Percentiles rank a stretch among this genome's conserved stretches.
These are phyloP conservation scores for Cybosia mesomella DNA, from an alignment of 2,888 invertebrate species.

Conservation along the genomic window DNA sequence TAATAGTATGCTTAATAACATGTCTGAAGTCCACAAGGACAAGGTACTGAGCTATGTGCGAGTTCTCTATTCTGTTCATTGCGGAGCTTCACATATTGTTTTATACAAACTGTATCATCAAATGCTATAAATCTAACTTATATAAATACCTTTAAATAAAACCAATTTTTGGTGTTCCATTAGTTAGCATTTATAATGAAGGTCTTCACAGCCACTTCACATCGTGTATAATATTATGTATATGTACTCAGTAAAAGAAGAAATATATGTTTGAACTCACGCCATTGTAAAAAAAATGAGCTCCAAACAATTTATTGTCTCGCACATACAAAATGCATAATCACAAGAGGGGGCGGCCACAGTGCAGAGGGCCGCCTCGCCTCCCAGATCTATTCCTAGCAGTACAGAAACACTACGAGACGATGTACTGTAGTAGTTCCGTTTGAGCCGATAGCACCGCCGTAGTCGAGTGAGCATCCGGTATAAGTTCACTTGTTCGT, in stretches of 20 bases:
- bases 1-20: constrained; percentile 73
- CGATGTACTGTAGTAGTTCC: constrained; percentile 16
- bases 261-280: constrained; percentile 58
- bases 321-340: constrained; percentile 80
- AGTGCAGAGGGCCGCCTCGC: constrained; percentile 30
- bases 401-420: constrained; percentile 41
- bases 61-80: constrained; percentile 62
- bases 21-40: constrained; percentile 77
- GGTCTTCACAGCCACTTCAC: constrained; percentile 83
- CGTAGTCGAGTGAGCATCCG: constrained; percentile 25
- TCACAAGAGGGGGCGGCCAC: constrained; percentile 57
- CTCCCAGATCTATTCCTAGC: constrained; percentile 57
- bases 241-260: constrained; percentile 62
- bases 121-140: constrained; percentile 73
- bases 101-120: constrained; percentile 65
- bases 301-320: constrained; percentile 82
- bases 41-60: constrained; percentile 82
- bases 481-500: constrained; percentile 41
- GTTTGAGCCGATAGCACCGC: constrained; percentile 34
- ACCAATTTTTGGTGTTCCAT: constrained; percentile 76
- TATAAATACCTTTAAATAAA: constrained; percentile 69
- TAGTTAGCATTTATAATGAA: constrained; percentile 67
- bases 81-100: constrained; percentile 65
- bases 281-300: constrained; percentile 62
- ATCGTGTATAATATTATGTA: constrained; percentile 60